These are phyloP conservation scores for Herpailurus yagouaroundi DNA, from an alignment of 2,113 vertebrate genomes.

Conservation along the genomic window DNA sequence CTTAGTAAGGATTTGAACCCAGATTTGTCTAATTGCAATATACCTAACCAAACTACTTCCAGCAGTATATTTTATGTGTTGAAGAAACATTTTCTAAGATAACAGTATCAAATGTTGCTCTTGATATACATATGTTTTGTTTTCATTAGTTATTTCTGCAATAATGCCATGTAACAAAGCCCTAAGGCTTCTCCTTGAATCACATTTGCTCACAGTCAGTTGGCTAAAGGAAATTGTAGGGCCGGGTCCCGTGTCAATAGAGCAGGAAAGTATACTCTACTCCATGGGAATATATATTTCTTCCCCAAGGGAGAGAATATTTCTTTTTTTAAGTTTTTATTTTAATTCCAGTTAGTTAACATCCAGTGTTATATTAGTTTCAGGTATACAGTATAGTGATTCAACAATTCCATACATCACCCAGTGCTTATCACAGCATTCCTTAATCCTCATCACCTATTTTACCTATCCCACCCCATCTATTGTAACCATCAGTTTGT, in stretches of 20 bases:
- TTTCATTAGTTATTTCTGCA: conserved; percentile 1
- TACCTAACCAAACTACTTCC: neutral
- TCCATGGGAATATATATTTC: neutral
- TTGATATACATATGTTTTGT: neutral
- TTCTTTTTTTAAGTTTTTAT: too few relatives aligned
- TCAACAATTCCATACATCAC: too few relatives aligned
- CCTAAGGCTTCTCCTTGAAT: neutral
- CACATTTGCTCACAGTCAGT: neutral
- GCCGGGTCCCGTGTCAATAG: neutral
- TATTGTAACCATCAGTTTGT: too few relatives aligned
- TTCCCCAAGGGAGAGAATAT: neutral
- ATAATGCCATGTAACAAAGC: neutral
- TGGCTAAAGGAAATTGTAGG: neutral
- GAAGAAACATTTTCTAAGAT: neutral
- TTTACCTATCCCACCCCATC: too few relatives aligned
- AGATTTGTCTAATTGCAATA: neutral
- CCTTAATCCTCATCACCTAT: too few relatives aligned
- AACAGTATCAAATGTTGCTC: neutral
- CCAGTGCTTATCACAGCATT: too few relatives aligned
- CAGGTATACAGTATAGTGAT: too few relatives aligned
- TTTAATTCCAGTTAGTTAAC: too few relatives aligned
- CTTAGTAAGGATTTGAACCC: neutral
- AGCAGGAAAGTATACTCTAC: neutral
- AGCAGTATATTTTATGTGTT: neutral
- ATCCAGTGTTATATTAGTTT: too few relatives aligned